Evolutionary conservation across 2,113 vertebrate genomes (phyloP).

Genomic region (Leptodactylus fuscus): DNA sequence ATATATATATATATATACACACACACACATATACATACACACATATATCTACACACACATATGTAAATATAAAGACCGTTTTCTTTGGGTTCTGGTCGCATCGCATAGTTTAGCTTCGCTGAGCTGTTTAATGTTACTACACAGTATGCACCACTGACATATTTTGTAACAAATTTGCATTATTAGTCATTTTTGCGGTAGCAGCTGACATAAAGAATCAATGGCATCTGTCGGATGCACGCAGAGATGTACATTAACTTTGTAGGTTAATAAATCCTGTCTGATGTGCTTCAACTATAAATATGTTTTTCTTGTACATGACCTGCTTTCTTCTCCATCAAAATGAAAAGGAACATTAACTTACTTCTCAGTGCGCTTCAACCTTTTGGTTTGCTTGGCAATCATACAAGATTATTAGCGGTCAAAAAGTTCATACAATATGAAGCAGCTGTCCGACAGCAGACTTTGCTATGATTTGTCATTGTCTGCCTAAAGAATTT

Average conservation of each 20-base stretch:
- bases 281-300: slow-evolving; percentile 36
- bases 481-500: slow-evolving; percentile 54
- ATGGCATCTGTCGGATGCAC: slow-evolving; percentile 47
- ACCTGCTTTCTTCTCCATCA: slow-evolving; percentile 48
- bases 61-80: neutral
- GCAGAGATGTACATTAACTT: slow-evolving; percentile 46
- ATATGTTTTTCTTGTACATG: slow-evolving; percentile 49
- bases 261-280: slow-evolving; percentile 58
- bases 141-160: slow-evolving; percentile 10
- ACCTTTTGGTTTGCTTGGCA: slow-evolving; percentile 55
- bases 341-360: slow-evolving; percentile 59
- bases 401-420: slow-evolving; percentile 56
- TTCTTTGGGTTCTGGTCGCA: neutral
- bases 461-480: slow-evolving; percentile 40
- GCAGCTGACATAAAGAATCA: slow-evolving; percentile 41
- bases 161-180: slow-evolving; percentile 39
- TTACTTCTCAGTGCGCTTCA: slow-evolving; percentile 49
- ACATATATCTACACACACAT: neutral
- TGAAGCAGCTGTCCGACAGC: slow-evolving; percentile 42
- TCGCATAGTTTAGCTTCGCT: neutral
- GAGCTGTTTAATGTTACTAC: slow-evolving; percentile 29
- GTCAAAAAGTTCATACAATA: slow-evolving; percentile 52
- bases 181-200: slow-evolving; percentile 44
- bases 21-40: neutral
- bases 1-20: too few relatives aligned